Evolutionary conservation across 2,113 vertebrate species (phyloP), one percentile per base, ranked within the genome.

Genomic region (rat (Rattus norvegicus)): DNA sequence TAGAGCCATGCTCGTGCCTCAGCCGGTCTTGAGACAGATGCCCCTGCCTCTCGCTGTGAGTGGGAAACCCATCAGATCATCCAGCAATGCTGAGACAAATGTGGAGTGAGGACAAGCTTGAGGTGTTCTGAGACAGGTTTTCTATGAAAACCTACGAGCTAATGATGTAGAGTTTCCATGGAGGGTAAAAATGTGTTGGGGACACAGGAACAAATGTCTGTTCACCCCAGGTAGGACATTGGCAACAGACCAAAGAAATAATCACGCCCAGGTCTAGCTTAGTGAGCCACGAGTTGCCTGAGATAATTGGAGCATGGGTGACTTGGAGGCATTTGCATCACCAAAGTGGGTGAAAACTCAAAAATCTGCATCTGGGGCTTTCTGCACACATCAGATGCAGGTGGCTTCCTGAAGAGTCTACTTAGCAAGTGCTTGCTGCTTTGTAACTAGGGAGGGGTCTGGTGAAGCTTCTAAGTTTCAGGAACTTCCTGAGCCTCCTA

Each of bases 1-100:
- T 0, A 54, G 56, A n/a, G 12, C 19, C 33, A 0, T 0, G 2
- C 3, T 6, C 22, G 28, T 43, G 10, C 0, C 0, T 22, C 36
- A 5, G 0, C 0, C 39, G 61, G 2, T 26, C 87, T 56, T 93
- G 26, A 72, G 36, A 72, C 52, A 14, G 11, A 12, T 22, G 12
- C 13, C 49, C 65, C 69, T 30, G 52, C 69, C 3, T 28, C 49
- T 73, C 67, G 8, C 9, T 22, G 4, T 39, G 49, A 56, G 11
- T 1, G 0, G 22, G 56, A 88, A 56, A 6, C 36, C 33, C 7
- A 1, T 73, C 33, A 69, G 33, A 36, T 69, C 12, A 73, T n/a
- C 30, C 30, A n/a, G 33, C 1, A 20, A n/a, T n/a, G 67, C 47
- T n/a, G 30, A 88, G 67, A 11, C 49, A 28, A 13, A 5, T 11